phyloP scores from a whole-genome alignment of 64 coral and sea anemone genomes.

The Porites australiensis region DNA sequence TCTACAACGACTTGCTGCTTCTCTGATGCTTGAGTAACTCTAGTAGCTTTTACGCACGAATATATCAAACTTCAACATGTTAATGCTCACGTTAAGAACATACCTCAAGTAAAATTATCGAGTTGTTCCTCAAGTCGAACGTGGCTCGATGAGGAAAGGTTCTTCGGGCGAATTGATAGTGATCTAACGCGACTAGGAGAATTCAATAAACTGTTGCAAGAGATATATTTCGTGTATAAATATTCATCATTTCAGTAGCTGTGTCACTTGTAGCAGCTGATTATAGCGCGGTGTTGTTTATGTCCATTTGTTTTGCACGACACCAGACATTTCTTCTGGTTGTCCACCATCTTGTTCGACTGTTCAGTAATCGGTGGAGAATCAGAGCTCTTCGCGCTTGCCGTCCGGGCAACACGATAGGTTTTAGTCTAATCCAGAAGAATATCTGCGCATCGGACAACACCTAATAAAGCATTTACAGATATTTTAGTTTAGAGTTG shows the following conservation, averaged over 20 bases:
- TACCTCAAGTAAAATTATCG: neutral
- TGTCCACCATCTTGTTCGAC: neutral
- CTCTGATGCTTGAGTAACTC: conserved; percentile 21
- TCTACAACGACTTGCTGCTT: neutral
- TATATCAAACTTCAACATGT: neutral
- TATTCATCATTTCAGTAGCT: conserved; percentile 7
- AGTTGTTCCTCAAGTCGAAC: neutral
- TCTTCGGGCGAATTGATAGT: neutral
- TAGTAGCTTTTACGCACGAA: neutral
- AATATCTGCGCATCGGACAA: no score
- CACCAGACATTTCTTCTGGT: neutral
- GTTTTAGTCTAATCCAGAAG: no score
- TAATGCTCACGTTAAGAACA: neutral
- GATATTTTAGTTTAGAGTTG: no score
- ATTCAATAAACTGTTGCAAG: neutral
- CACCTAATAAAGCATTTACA: no score
- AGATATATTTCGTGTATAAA: neutral
- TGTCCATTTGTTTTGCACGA: neutral
- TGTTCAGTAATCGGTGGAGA: neutral
- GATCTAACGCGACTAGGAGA: neutral
- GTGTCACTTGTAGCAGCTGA: neutral
- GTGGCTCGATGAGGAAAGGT: neutral
- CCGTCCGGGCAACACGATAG: no score
- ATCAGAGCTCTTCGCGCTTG: neutral
- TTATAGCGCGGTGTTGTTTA: conserved; percentile 17